phyloP scores from a whole-genome alignment of 1,140 invertebrate genomes.

The Leptinotarsa undecemlineata region DNA sequence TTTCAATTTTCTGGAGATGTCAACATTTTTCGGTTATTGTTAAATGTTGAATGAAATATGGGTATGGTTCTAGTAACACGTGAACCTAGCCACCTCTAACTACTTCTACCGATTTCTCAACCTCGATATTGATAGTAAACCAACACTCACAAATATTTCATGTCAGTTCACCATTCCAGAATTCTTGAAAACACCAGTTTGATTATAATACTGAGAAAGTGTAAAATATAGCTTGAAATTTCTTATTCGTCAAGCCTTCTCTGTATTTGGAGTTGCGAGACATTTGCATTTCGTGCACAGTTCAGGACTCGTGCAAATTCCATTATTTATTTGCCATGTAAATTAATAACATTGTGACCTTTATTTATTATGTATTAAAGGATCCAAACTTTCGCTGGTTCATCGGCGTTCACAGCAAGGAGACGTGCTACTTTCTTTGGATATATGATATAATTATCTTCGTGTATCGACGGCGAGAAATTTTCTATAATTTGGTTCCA shows the following conservation, averaged over 20 bases:
- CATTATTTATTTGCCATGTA: constrained; percentile 2
- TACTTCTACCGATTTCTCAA: too few relatives aligned
- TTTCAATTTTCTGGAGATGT: too few relatives aligned
- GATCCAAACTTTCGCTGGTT: constrained; percentile 1
- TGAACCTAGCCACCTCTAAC: too few relatives aligned
- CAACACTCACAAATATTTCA: too few relatives aligned
- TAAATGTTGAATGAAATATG: too few relatives aligned
- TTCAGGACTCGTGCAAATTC: not conserved
- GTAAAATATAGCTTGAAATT: too few relatives aligned
- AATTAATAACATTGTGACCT: not conserved
- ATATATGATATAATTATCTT: not conserved
- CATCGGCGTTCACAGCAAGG: not conserved
- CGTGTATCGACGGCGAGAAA: not conserved
- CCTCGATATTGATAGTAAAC: too few relatives aligned
- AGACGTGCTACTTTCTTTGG: not conserved
- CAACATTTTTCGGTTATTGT: too few relatives aligned
- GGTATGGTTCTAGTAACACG: too few relatives aligned
- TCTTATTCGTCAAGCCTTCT: not conserved
- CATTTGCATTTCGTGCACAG: not conserved
- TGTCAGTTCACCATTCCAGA: too few relatives aligned
- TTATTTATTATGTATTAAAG: not conserved
- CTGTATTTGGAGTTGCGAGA: not conserved
- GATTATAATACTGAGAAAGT: not conserved
- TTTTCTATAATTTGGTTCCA: not conserved
- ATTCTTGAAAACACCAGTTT: not conserved